Evolutionary conservation across 2,888 invertebrate genomes (phyloP).

Genomic region (Archips crataeganus): DNA sequence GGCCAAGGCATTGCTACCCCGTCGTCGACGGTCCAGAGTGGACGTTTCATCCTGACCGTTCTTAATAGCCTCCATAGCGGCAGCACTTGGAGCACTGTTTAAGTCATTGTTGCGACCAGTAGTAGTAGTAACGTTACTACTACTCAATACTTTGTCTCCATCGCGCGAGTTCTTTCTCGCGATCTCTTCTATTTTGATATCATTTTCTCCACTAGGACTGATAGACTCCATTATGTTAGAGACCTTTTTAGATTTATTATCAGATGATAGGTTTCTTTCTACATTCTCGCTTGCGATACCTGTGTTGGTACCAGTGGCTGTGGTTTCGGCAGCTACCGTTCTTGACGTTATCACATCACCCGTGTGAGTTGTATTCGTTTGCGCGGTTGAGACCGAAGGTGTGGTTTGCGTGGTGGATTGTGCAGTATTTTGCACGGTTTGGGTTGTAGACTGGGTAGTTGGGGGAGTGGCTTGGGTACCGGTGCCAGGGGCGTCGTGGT

Average conservation of each 20-base stretch:
- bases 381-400: slow-evolving; percentile 77
- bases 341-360: slow-evolving; percentile 68
- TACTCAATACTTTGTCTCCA: slow-evolving; percentile 53
- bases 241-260: slow-evolving; percentile 48
- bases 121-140: slow-evolving; percentile 54
- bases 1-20: slow-evolving; percentile 49
- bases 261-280: slow-evolving; percentile 50
- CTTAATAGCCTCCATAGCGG: slow-evolving; percentile 44
- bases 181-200: slow-evolving; percentile 74
- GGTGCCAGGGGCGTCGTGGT: slow-evolving; percentile 78
- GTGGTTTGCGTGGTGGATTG: slow-evolving; percentile 83
- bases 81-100: slow-evolving; percentile 20
- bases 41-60: slow-evolving; percentile 56
- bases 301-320: slow-evolving; percentile 63
- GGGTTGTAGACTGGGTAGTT: slow-evolving; percentile 78
- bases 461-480: slow-evolving; percentile 77
- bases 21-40: slow-evolving; percentile 77
- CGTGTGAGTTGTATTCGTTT: slow-evolving; percentile 77
- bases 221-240: slow-evolving; percentile 56
- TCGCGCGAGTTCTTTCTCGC: slow-evolving; percentile 61
- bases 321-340: slow-evolving; percentile 57
- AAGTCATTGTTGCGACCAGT: slow-evolving; percentile 44
- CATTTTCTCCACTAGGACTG: slow-evolving; percentile 52
- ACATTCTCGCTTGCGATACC: slow-evolving; percentile 53
- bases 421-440: slow-evolving; percentile 78